Evolutionary conservation across 1,140 invertebrate genomes (phyloP), one percentile per base, ranked within the genome.

Genomic region (Lepidostoma basale): DNA sequence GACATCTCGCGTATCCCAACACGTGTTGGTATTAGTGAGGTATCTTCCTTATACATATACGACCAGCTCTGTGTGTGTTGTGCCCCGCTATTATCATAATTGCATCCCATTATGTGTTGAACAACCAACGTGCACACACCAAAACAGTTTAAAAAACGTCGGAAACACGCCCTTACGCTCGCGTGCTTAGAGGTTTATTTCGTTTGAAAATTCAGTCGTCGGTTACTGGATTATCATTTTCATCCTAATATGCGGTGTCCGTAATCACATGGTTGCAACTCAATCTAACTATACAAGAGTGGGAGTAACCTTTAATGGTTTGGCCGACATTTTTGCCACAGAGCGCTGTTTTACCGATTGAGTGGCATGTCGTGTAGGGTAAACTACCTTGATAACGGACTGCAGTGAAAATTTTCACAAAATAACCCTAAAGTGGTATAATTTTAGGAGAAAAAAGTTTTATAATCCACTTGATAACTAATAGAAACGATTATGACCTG

Each of bases 51-150:
- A 56, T 49, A 14, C 30, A 56, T 12, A 30, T 23, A 39, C 33
- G 59, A 30, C 26, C 25, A 22, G 40, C 63, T 42, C 58, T 64
- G 47, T 52, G 45, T 45, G 4, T 26, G 16, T 65, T 44, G 56
- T 54, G 42, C 16, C 39, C 44, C 28, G 49, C 71, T 73, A 73
- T 73, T 73, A 73, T 69, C 71, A 73, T 73, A 73, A 73, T 73
- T 73, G 71, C 67, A 73, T 72, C 70, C 71, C 52, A 58, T 56
- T 67, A 58, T 36, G 52, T 58, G 69, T 67, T 67, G 68, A 44
- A 56, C 63, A 40, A 23, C 36, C n/a, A 22, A 49, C 56, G 28
- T 42, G 67, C 52, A 45, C 25, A 40, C 16, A 10, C 14, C 14
- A 20, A 12, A 14, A 10, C 6, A 30, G 9, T 2, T 10, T 3